Base-by-base conservation (phyloP, 2,888 invertebrate genomes). In the Pharmacophagus antenor region DNA sequence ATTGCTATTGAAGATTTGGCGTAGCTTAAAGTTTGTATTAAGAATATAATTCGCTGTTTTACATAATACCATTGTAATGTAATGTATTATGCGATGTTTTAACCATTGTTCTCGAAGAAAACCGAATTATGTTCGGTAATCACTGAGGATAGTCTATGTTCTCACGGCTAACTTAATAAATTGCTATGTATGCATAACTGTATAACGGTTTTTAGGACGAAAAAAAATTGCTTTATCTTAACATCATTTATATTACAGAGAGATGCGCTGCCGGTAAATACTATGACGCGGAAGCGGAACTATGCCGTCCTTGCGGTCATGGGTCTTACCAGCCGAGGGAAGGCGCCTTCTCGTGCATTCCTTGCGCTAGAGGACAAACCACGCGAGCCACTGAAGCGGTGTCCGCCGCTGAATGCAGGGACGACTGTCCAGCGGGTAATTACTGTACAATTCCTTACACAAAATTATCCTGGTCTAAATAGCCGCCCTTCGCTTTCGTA, bases 201-300 rank as follows among this genome's bases (percentile, higher is more conserved):
- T 37, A 37, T 37, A n/a, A n/a, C 4, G n/a, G 37, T 15, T 31
- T 31, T 4, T 3, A 37, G n/a, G 4, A 8, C 7, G 4, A 37
- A n/a, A 4, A n/a, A 1, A 5, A 37, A 31, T 31, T n/a, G 4
- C 4, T 15, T 37, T 37, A n/a, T 37, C n/a, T 2, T n/a, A 15
- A n/a, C 15, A 10, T 37, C n/a, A 44, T 44, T 8, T 2, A 7
- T 42, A 42, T 62, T 61, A 10, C 74, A 94, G 98, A 98, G 85
- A 94, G 96, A 65, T 99, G 98, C 77, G 96, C 97, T 4, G 95
- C 97, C 62, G 98, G 98, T 62, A 97, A 98, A 88, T 98, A 95
- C 85, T 97, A 97, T 84, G 97, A 98, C 76, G 95, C 96, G 42
- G 94, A 95, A 47, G 95, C 95, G 0, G 97, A 97, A 46, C 91